Base-by-base conservation (phyloP, 2,888 invertebrate species). In the Phortica magna region DNA sequence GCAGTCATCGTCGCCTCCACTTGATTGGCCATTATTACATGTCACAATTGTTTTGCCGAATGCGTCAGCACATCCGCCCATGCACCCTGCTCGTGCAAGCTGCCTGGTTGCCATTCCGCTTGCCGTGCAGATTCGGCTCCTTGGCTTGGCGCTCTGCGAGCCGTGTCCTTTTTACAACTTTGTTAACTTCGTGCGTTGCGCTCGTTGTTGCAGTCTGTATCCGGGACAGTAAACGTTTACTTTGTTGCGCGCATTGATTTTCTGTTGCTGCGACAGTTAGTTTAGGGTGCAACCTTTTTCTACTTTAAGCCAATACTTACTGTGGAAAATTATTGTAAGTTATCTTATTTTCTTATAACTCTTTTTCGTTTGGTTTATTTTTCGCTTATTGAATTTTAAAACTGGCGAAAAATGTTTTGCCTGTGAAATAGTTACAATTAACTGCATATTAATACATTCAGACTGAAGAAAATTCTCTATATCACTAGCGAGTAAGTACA, bases 181-280 rank as follows among this genome's bases (percentile, higher is more conserved):
- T 85, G 89, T 86, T 88, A 89, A 86, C 86, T 89, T 89, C 84
- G 88, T 79, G 59, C 68, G 78, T 79, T 77, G 76, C 78, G 67
- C n/a, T 42, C 22, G n/a, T 17, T 53, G 64, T 76, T 80, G 86
- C 87, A 87, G 88, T 88, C 80, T 80, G 83, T 80, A 89, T 89
- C 83, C 82, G 87, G 88, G 89, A 89, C 90, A 88, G 88, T 89
- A 88, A 88, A 83, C 89, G 89, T 82, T 86, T 88, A 88, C 88
- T 88, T 88, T 88, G 90, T 88, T 88, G 90, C 87, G 88, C 79
- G 88, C 79, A 81, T 80, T 89, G 88, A 85, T 88, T 85, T 88
- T 88, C 83, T 48, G 9, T 48, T 14, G 48, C 10, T 48, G 48
- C 48, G 9, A 7, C 48, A 48, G 48, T 14, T 48, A 9, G 48